phyloP scores from a whole-genome alignment of 2,888 invertebrate genomes.

The Blomia tropicalis region DNA sequence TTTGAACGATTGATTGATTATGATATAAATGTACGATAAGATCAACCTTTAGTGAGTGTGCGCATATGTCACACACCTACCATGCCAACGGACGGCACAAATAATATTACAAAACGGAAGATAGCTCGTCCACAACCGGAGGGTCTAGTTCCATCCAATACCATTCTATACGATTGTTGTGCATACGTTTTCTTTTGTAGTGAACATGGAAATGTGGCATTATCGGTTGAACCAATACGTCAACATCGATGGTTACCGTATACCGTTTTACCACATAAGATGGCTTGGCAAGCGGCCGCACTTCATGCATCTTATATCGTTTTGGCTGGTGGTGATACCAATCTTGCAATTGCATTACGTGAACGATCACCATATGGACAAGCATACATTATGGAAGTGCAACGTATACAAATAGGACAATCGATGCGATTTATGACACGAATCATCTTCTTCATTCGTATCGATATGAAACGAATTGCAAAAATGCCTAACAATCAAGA shows the following conservation, averaged over 20 bases:
- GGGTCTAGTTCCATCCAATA: no score
- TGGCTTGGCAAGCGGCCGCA: constrained; percentile 16
- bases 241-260: constrained; percentile 23
- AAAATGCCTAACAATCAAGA: not conserved
- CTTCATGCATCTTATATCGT: constrained; percentile 14
- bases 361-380: not conserved
- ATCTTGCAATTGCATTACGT: not conserved
- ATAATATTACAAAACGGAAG: no score
- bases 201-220: constrained; percentile 20
- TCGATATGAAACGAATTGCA: constrained; percentile 11
- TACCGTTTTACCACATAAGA: not conserved
- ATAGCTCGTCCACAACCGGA: no score
- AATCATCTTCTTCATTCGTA: constrained; percentile 17
- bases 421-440: constrained; percentile 19
- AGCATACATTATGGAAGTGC: constrained; percentile 17
- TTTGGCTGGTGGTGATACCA: not conserved
- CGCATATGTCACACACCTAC: no score
- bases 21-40: no score
- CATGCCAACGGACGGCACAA: no score
- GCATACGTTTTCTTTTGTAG: constrained; percentile 23
- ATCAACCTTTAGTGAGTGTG: no score
- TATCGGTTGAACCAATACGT: not conserved
- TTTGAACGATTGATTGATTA: no score
- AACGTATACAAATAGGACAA: constrained; percentile 24
- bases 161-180: constrained; percentile 22